Base-by-base conservation (phyloP, 2,113 vertebrate genomes). In the Lucifuga dentata region DNA sequence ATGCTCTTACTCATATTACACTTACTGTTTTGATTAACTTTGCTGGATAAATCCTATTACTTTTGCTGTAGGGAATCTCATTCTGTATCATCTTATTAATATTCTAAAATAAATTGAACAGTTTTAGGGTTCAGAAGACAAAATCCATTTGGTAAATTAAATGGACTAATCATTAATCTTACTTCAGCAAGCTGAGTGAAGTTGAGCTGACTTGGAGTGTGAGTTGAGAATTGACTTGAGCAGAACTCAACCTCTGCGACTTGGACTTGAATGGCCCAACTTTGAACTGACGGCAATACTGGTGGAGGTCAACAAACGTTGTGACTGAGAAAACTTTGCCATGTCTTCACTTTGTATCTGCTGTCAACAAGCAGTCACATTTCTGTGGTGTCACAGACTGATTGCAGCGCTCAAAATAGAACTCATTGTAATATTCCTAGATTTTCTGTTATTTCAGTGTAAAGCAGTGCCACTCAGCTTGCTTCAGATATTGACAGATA, bases 81-180 rank as follows among this genome's bases (percentile, higher is more conserved):
- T 50, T 43, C 11, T 3, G 24, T 26, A 38, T 41, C 20, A 24
- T 46, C 29, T 35, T 61, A 40, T 65, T 46, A 41, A 59, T 46
- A 60, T 26, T 61, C 16, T 55, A 29, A 51, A 45, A 50, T 7
- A 26, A n/a, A n/a, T 59, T 44, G 17, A 43, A 68, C 13, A 15
- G 55, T 32, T 55, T 55, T 13, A 40, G 50, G 41, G 43, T 32
- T 53, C n/a, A n/a, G n/a, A n/a, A 11, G 11, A 46, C 13, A 15
- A 5, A 16, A 65, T 69, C 11, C 29, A 33, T 80, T 44, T 57
- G 33, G 21, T 24, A 5, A 68, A 53, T 9, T 19, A 10, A 44
- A 68, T 43, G 68, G 68, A 78, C 36, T 65, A 61, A 72, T 9
- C 63, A 53, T 67, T 52, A 39, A 33, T 74, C 59, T 76, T 19